These are phyloP conservation scores for Muschampia plurimacula DNA, from an alignment of 2,888 invertebrate species.

Conservation along the genomic window DNA sequence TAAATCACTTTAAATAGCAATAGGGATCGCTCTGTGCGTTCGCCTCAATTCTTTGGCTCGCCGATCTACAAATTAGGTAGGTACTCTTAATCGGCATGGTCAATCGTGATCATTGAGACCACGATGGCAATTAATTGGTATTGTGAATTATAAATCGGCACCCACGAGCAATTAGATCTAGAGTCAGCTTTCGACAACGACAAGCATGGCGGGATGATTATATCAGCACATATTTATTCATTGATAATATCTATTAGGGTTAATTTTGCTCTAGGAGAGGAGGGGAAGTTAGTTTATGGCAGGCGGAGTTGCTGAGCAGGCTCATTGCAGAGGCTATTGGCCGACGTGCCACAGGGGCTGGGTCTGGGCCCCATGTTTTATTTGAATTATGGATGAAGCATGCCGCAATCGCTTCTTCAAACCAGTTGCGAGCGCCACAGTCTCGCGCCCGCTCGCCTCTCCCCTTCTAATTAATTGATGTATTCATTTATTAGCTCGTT, in stretches of 20 bases:
- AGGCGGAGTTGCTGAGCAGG: conserved; percentile 76
- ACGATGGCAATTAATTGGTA: conserved; percentile 76
- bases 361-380: conserved; percentile 82
- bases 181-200: conserved; percentile 66
- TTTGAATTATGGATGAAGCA: conserved; percentile 85
- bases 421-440: conserved; percentile 81
- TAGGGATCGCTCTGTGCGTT: conserved; percentile 1
- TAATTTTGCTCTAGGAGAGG: conserved; percentile 75
- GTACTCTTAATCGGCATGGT: conserved; percentile 16
- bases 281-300: conserved; percentile 74
- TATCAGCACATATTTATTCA: conserved; percentile 77
- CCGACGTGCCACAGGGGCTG: conserved; percentile 80
- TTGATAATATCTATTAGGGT: conserved; percentile 72
- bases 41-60: conserved; percentile 13
- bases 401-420: conserved; percentile 71
- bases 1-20: conserved; percentile 34
- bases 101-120: conserved; percentile 59
- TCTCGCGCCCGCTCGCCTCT: conserved; percentile 80
- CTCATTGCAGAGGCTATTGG: conserved; percentile 76
- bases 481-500: conserved; percentile 82
- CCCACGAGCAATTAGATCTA: conserved; percentile 64
- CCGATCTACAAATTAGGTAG: conserved; percentile 11
- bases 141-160: conserved; percentile 75
- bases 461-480: conserved; percentile 83
- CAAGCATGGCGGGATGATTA: conserved; percentile 62